Evolutionary conservation across 92 coral and sea anemone genomes (phyloP).

Genomic region (Muricea muricata): DNA sequence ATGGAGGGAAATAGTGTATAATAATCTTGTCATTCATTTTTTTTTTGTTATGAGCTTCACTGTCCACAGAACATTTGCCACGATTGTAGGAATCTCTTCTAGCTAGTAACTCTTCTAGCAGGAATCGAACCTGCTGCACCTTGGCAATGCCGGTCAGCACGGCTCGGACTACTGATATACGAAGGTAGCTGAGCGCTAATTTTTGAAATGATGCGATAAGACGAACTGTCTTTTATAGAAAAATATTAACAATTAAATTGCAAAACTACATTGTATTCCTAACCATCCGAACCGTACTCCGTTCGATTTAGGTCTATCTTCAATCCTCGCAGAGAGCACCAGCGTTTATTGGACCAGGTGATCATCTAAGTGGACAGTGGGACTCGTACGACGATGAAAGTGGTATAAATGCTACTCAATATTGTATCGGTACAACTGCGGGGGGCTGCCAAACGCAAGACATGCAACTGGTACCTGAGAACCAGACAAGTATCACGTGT

Average conservation of each 20-base stretch:
- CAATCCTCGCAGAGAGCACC: slow-evolving; percentile 44
- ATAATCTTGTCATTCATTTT: too few relatives aligned
- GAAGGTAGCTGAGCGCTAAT: not conserved
- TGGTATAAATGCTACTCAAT: slow-evolving; percentile 71
- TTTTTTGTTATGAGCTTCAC: too few relatives aligned
- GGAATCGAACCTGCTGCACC: too few relatives aligned
- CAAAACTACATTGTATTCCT: not conserved
- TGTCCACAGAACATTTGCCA: too few relatives aligned
- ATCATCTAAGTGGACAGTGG: slow-evolving; percentile 71
- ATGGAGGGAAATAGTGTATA: too few relatives aligned
- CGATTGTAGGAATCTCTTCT: too few relatives aligned
- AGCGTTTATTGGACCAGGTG: slow-evolving; percentile 71
- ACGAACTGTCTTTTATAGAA: not conserved
- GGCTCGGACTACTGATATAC: too few relatives aligned
- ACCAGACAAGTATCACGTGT: slow-evolving; percentile 69
- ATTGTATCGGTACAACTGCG: slow-evolving; percentile 83
- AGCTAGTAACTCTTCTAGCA: too few relatives aligned
- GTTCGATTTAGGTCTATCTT: slow-evolving; percentile 54
- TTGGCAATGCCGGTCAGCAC: too few relatives aligned
- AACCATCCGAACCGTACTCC: not conserved
- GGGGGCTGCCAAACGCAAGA: slow-evolving; percentile 78
- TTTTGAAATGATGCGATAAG: not conserved
- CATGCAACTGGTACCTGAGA: slow-evolving; percentile 64
- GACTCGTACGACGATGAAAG: slow-evolving; percentile 80
- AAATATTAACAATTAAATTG: too few relatives aligned